A percentile compares a stretch with the other conserved stretches of the same genome.
phyloP scores from a whole-genome alignment of 2,113 vertebrate genomes.

The Okapia johnstoni region DNA sequence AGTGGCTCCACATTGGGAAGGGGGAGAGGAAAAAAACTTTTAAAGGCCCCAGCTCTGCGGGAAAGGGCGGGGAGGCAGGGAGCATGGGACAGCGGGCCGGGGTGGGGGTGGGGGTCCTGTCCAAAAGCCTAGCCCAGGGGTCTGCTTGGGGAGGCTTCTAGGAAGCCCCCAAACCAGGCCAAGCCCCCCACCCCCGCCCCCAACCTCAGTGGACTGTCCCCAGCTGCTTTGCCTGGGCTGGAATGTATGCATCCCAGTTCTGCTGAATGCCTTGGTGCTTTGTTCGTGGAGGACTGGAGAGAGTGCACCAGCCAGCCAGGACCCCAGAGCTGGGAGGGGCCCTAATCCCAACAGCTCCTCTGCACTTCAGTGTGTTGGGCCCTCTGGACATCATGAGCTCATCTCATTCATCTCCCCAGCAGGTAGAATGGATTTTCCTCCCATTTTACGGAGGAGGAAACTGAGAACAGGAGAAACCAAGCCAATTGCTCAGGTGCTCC shows the following conservation, averaged over 20 bases:
- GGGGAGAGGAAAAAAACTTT: conserved; percentile 33
- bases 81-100: background rate
- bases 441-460: background rate
- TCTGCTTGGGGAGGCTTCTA: background rate
- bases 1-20: conserved; percentile 48
- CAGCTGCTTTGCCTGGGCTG: background rate
- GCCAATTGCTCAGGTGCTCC: background rate
- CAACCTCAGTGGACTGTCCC: background rate
- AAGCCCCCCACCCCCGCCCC: background rate
- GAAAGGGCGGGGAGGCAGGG: background rate
- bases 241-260: background rate
- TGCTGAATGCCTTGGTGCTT: background rate
- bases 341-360: background rate
- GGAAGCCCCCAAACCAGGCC: conserved; percentile 7
- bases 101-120: background rate
- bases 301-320: background rate
- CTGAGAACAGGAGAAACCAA: background rate
- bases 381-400: accelerated
- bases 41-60: conserved; percentile 59
- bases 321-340: background rate
- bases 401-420: background rate
- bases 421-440: background rate
- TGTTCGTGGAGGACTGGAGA: background rate
- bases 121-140: background rate
- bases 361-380: background rate